phyloP scores from a whole-genome alignment of 2,888 invertebrate species.

The Aricia artaxerxes region DNA sequence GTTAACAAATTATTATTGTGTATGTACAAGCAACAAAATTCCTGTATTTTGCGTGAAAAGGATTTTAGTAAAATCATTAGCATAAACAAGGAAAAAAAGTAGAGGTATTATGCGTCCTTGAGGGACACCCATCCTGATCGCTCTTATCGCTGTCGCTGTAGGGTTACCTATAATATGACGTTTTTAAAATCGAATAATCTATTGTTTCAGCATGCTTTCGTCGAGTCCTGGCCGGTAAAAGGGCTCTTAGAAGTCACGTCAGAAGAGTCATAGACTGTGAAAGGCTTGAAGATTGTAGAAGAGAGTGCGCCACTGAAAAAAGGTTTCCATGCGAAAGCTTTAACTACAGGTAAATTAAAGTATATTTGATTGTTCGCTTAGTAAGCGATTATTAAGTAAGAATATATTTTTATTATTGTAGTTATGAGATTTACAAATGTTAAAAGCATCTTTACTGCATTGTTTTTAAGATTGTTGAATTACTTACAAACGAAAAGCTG shows the following conservation, averaged over 20 bases:
- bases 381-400: not conserved
- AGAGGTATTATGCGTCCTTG: not conserved
- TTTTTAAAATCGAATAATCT: not conserved
- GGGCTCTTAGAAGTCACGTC: conserved; percentile 85
- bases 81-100: not conserved
- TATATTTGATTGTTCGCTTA: not conserved
- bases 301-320: conserved; percentile 87
- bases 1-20: too few relatives aligned
- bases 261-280: conserved; percentile 85
- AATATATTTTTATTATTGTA: too few relatives aligned
- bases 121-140: not conserved
- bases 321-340: conserved; percentile 90
- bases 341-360: conserved; percentile 84
- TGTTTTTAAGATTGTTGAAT: not conserved
- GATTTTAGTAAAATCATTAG: not conserved
- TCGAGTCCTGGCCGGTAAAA: conserved; percentile 86
- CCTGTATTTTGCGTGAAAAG: not conserved
- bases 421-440: too few relatives aligned
- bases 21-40: too few relatives aligned
- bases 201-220: conserved; percentile 87
- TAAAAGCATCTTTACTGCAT: not conserved
- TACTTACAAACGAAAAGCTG: not conserved
- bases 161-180: not conserved
- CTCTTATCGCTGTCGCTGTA: not conserved
- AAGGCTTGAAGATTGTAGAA: conserved; percentile 86